phyloP scores from a whole-genome alignment of 2,888 invertebrate species.

The Hymenopus coronatus region DNA sequence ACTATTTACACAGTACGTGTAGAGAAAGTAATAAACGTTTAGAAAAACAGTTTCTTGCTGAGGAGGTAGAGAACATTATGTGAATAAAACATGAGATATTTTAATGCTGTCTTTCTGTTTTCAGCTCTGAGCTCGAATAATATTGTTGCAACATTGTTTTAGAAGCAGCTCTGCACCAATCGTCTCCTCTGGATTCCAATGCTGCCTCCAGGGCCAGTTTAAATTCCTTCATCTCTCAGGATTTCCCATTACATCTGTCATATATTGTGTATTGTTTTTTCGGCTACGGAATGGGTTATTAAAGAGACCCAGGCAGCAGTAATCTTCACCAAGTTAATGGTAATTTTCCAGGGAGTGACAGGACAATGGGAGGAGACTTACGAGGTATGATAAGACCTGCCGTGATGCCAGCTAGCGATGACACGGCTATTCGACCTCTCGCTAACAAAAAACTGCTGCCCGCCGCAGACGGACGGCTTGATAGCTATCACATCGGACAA shows the following conservation, averaged over 20 bases:
- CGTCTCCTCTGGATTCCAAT: no score
- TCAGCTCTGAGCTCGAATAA: no score
- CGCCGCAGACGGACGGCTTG: neutral
- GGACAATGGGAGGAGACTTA: neutral
- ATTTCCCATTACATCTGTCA: neutral
- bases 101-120: no score
- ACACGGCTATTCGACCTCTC: neutral
- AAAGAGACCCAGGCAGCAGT: neutral
- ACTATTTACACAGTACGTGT: no score
- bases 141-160: no score
- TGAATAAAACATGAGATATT: no score
- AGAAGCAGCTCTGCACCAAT: no score
- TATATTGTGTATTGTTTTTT: neutral
- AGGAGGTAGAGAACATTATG: no score
- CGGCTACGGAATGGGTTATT: neutral
- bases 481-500: neutral
- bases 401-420: neutral
- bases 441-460: neutral
- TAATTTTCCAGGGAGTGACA: neutral
- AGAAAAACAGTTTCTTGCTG: no score
- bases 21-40: no score
- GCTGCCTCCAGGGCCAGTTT: neutral
- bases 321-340: slow-evolving; percentile 3
- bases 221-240: neutral
- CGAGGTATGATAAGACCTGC: neutral